Base-by-base conservation (phyloP, 1,140 invertebrate genomes). In the Drosophila tristis region DNA sequence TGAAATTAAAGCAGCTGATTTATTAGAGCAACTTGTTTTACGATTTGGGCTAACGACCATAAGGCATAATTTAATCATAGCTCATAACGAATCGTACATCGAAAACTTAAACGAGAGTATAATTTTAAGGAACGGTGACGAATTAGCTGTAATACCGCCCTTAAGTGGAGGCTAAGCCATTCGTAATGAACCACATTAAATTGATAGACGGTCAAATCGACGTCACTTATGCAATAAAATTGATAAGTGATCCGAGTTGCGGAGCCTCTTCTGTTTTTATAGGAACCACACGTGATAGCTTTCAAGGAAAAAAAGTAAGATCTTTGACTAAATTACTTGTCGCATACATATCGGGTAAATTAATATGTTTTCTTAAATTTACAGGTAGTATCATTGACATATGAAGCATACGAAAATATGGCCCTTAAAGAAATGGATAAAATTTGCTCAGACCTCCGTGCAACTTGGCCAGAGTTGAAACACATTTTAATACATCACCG, bases 331-430 rank as follows among this genome's bases (percentile, higher is more conserved):
- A 48, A 42, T 13, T 4, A 0, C 4, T 39, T 13, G 35, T 4
- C 4, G 35, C 11, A 0, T 4, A 39, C 4, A 13, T 11, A 31
- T 65, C 45, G 26, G n/a, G 11, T 5, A 20, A 20, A 20, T 23
- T 13, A 2, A 42, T 44, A 35, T 63, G 31, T 44, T 48, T 48
- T 43, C 5, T 42, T 54, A 4, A 9, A 47, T 77, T 90, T 50
- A 25, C 50, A 95, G 94, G 97, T 99, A 13, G 53, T 96, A 6
- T 94, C 94, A 57, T 93, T 99, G 44, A 96, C 97, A 91, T 99
- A 99, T 93, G 98, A 99, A 94, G 97, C 98, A 0, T 99, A 98
- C 92, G 95, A 97, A 75, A 92, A 95, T 48, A 99, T 99, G 98
- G 98, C 97, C 9, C 72, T 96, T 2, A 97, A 97, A 89, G 94